A percentile compares a stretch with the other conserved stretches of the same genome.
Evolutionary conservation across 2,113 vertebrate species (phyloP).

Genomic region (Heptranchias perlo): DNA sequence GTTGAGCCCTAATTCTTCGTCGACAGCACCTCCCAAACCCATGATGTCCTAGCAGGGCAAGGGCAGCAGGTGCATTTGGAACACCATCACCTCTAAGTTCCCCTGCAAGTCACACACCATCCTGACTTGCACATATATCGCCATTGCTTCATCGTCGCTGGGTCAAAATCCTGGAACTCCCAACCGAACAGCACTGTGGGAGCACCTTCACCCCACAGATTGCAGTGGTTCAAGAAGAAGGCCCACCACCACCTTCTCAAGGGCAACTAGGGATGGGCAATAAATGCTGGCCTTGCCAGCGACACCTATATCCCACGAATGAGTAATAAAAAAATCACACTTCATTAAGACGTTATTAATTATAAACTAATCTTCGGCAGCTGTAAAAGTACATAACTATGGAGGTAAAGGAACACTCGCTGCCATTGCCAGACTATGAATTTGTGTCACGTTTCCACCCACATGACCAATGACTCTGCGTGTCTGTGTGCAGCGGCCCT

Average conservation of each 20-base stretch:
- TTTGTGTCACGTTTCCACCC: too few species aligned
- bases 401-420: too few species aligned
- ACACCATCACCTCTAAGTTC: too few species aligned
- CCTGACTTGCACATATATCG: too few species aligned
- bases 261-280: background rate
- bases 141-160: too few species aligned
- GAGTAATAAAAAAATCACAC: background rate
- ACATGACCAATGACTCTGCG: too few species aligned
- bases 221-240: background rate
- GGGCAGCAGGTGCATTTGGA: too few species aligned
- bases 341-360: background rate
- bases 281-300: background rate
- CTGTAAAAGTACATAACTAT: background rate
- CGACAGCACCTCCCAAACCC: too few species aligned
- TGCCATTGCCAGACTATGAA: too few species aligned
- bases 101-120: too few species aligned
- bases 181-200: background rate
- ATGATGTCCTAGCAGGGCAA: too few species aligned
- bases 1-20: background rate
- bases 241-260: background rate
- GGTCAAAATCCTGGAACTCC: background rate
- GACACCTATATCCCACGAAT: background rate
- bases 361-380: background rate
- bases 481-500: too few species aligned
- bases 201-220: background rate